Evolutionary conservation across 2,113 vertebrate species (phyloP).

Genomic region (Nematolebias whitei): DNA sequence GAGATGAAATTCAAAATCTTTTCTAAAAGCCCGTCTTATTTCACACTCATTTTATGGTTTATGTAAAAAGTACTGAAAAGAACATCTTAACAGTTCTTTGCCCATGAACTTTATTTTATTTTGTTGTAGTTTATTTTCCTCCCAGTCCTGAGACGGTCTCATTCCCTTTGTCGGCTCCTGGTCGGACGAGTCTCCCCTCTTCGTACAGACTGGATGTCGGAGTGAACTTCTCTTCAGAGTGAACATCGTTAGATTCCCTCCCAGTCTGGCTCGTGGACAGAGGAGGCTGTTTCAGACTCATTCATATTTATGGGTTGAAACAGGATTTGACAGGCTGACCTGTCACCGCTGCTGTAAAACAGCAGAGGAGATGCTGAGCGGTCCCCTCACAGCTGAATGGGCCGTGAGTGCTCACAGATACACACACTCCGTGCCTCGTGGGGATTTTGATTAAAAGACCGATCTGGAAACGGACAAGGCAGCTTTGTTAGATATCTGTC

Average conservation of each 20-base stretch:
- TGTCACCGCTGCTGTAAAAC: slow-evolving; percentile 55
- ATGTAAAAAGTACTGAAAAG: slow-evolving; percentile 1
- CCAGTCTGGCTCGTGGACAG: slow-evolving; percentile 15
- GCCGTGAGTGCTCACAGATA: background rate
- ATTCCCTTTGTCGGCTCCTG: background rate
- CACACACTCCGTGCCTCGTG: background rate
- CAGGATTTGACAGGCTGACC: slow-evolving; percentile 52
- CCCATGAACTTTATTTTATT: background rate
- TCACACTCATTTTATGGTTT: background rate
- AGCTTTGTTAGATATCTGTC: slow-evolving; percentile 9
- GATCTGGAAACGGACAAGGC: slow-evolving; percentile 13
- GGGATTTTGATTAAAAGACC: slow-evolving; percentile 28
- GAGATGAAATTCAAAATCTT: background rate
- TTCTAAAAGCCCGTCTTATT: background rate
- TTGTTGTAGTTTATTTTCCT: background rate
- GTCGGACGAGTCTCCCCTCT: slow-evolving; percentile 8
- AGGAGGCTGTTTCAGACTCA: slow-evolving; percentile 33
- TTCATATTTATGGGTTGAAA: slow-evolving; percentile 61
- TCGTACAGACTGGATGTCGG: slow-evolving; percentile 25
- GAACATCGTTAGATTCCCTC: slow-evolving; percentile 28
- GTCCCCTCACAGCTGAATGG: slow-evolving; percentile 30
- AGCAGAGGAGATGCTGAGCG: slow-evolving; percentile 23
- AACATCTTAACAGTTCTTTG: background rate
- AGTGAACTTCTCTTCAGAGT: slow-evolving; percentile 28
- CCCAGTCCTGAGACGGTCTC: background rate